phyloP scores from a whole-genome alignment of 1,140 invertebrate species.

The Leptopilina boulardi region DNA sequence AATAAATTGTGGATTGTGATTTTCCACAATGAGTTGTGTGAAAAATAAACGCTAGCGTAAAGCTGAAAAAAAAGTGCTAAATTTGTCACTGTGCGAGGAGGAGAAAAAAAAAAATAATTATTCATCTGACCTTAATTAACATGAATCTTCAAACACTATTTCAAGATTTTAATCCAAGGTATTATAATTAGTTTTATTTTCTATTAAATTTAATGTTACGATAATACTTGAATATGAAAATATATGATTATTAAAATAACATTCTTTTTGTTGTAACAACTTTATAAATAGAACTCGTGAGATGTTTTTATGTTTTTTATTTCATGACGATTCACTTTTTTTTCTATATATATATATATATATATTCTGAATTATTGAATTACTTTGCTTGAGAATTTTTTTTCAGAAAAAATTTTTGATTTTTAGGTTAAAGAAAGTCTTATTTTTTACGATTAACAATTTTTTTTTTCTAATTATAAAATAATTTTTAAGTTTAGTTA shows the following conservation, averaged over 20 bases:
- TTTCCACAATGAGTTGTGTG: conserved; percentile 41
- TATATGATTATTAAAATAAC: not conserved
- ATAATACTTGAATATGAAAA: not conserved
- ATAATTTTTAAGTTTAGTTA: no score
- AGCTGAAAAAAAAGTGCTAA: not conserved
- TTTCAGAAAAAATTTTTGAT: conserved; percentile 31
- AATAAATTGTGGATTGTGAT: conserved; percentile 36
- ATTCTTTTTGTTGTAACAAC: conserved; percentile 28
- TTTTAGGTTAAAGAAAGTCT: no score
- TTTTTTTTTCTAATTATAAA: no score
- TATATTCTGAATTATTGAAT: no score
- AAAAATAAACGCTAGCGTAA: conserved; percentile 47
- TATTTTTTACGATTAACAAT: no score
- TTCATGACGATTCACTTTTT: conserved; percentile 14
- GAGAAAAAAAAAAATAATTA: conserved; percentile 39
- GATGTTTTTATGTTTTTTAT: not conserved
- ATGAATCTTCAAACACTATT: conserved; percentile 94
- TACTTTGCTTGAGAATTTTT: no score
- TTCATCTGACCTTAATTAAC: conserved; percentile 43
- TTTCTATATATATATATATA: conserved; percentile 23
- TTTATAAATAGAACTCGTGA: not conserved
- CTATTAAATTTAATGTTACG: no score
- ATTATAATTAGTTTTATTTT: conserved; percentile 43
- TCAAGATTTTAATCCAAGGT: conserved; percentile 96
- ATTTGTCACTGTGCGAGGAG: not conserved